phyloP scores from a whole-genome alignment of 2,797 vertebrate genomes.

The Enteromius fasciolatus region DNA sequence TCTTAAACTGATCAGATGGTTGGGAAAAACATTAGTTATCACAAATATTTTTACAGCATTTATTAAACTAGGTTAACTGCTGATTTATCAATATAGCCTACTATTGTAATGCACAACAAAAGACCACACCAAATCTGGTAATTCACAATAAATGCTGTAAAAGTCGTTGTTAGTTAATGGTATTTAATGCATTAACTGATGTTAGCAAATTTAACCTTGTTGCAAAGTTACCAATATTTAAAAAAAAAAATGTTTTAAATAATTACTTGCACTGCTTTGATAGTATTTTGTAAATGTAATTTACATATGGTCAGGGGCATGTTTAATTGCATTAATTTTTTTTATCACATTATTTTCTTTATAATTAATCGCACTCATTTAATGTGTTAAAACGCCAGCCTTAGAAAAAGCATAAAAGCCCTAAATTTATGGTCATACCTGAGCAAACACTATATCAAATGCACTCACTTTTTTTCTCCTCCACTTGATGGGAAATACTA shows the following conservation, averaged over 20 bases:
- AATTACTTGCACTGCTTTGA: background rate
- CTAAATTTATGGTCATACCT: constrained; percentile 29
- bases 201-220: too few species aligned
- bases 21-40: background rate
- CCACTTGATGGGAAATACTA: constrained; percentile 39
- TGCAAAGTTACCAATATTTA: background rate
- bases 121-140: background rate
- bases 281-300: background rate
- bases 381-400: background rate
- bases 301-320: background rate
- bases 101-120: background rate
- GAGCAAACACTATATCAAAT: constrained; percentile 26
- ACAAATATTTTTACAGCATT: constrained; percentile 8
- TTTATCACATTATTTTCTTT: constrained; percentile 9
- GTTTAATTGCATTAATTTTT: constrained; percentile 1
- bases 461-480: constrained; percentile 37
- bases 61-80: background rate
- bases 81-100: background rate
- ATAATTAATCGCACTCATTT: background rate
- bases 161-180: background rate
- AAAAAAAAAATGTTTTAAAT: background rate
- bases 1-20: background rate
- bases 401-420: constrained; percentile 11
- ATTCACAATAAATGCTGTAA: background rate
- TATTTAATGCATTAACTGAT: background rate